Evolutionary conservation across 2,797 vertebrate genomes (phyloP).

Genomic region (Phaenicophaeus curvirostris): DNA sequence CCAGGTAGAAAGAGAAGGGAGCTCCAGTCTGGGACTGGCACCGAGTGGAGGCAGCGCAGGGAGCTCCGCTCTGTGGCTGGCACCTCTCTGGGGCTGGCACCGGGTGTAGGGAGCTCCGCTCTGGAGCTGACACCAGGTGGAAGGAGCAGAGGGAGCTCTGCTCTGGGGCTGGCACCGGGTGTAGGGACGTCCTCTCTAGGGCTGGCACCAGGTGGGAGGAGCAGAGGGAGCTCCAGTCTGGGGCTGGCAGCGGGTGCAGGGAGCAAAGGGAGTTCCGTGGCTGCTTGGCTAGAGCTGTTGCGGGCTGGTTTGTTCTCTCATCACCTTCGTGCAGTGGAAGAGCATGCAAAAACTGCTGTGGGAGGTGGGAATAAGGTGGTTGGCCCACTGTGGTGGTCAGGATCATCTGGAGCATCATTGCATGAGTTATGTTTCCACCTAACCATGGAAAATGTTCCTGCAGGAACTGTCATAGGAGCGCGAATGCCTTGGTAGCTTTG

Average conservation of each 20-base stretch:
- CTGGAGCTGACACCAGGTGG: too few species aligned
- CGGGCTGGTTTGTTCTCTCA: not conserved
- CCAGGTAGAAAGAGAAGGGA: too few species aligned
- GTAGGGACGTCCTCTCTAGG: too few species aligned
- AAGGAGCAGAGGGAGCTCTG: too few species aligned
- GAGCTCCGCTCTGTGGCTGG: too few species aligned
- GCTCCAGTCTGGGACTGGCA: too few species aligned
- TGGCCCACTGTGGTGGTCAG: accelerated
- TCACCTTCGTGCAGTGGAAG: not conserved
- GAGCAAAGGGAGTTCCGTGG: not conserved
- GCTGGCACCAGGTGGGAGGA: too few species aligned
- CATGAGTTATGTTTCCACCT: not conserved
- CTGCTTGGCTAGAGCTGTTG: not conserved
- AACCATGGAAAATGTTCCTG: not conserved
- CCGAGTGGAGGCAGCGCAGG: too few species aligned
- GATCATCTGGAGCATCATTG: accelerated
- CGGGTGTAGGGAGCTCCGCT: not conserved
- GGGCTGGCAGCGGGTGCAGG: not conserved
- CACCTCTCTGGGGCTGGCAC: not conserved
- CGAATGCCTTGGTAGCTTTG: not conserved
- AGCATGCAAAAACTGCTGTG: accelerated
- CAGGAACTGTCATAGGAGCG: not conserved
- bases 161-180: too few species aligned
- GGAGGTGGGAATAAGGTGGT: accelerated
- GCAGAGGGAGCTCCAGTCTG: too few species aligned